Evolutionary conservation across 2,888 invertebrate species (phyloP), one percentile per base, ranked within the genome.

Genomic region (Zhengitettix transpicula): DNA sequence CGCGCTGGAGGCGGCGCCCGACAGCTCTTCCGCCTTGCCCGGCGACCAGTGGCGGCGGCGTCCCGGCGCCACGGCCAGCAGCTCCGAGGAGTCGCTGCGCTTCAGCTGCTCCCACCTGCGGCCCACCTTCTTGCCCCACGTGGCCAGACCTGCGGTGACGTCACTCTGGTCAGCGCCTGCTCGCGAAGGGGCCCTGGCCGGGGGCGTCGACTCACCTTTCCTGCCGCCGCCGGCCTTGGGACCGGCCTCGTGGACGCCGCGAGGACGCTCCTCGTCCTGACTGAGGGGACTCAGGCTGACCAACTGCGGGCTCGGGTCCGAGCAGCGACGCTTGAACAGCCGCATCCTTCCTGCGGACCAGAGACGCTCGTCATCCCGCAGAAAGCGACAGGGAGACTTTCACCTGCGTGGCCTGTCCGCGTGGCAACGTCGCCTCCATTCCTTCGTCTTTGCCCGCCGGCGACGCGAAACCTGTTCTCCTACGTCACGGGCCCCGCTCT

Each of bases 61-160:
- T 52, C 72, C 70, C 14, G 73, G 69, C 1, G 74, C 71, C 16
- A 71, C 71, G 10, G 75, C 69, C 40, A 79, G 69, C 61, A 77
- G 68, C 66, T 82, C 81, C 1, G 77, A 75, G 52, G 80, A 80
- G 65, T 81, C 80, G 59, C 78, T 76, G 60, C 79, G 73, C 67
- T 78, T 80, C 61, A 82, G 69, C 66, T 80, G 78, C 63, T 81
- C 81, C 78, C 80, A 80, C 70, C 78, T 79, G 67, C 75, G 74
- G 55, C 81, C 81, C 63, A 79, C 78, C 70, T 77, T 78, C 67
- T 74, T 77, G 56, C 81, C 78, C 81, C 80, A 81, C 42, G 80
- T 80, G 10, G 81, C 77, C 64, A 81, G 72, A 66, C 78, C 81
- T 81, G 67, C 42, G 58, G 69, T 47, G 5, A 28, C 63, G 44